Evolutionary conservation across 2,888 invertebrate species (phyloP).

Genomic region (Camponotus fellah): DNA sequence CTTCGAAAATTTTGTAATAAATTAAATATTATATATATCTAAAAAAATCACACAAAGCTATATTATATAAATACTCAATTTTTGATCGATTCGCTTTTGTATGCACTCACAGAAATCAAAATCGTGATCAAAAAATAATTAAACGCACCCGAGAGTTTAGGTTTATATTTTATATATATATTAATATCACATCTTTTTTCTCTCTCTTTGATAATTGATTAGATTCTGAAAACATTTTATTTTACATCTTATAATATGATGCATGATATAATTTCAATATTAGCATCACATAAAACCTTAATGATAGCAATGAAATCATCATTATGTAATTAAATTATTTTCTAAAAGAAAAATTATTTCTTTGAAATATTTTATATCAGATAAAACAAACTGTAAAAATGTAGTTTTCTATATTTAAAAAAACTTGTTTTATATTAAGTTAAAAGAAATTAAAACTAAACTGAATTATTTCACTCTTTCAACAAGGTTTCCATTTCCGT

Average conservation of each 20-base stretch:
- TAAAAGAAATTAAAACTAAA: background rate
- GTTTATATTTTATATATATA: background rate
- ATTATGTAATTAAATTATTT: background rate
- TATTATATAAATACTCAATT: constrained; percentile 13
- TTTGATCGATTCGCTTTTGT: constrained; percentile 19
- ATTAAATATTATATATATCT: constrained; percentile 29
- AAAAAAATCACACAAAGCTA: constrained; percentile 6
- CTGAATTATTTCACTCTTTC: background rate
- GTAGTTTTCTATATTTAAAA: background rate
- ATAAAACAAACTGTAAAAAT: background rate
- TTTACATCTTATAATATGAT: background rate
- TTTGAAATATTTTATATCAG: background rate
- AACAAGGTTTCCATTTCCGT: background rate
- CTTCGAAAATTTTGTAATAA: constrained; percentile 10
- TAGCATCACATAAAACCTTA: background rate
- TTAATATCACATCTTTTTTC: background rate
- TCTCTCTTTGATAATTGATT: background rate
- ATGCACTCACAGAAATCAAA: constrained; percentile 4
- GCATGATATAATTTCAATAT: background rate
- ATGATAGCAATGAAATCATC: background rate
- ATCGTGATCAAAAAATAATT: background rate
- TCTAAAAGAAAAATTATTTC: background rate
- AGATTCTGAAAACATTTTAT: constrained; percentile 6
- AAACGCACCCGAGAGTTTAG: background rate
- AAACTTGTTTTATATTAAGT: background rate